Percentiles rank a stretch among this genome's conserved stretches.
Evolutionary conservation across 2,888 invertebrate species (phyloP).

Genomic region (Scaptomyza caliginosa): DNA sequence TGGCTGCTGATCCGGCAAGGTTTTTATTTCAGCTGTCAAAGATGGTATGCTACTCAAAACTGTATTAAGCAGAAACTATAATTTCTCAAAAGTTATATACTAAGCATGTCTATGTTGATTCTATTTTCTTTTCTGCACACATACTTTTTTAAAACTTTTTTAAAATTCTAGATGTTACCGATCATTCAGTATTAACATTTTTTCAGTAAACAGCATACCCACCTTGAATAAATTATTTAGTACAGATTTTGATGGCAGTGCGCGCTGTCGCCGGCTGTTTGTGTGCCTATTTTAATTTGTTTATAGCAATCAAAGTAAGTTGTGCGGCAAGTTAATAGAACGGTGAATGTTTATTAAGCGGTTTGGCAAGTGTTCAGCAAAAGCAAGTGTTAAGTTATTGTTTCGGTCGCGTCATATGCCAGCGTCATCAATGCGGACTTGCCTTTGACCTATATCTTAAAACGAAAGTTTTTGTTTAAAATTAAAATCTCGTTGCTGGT

Average conservation of each 20-base stretch:
- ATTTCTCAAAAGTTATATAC: not conserved
- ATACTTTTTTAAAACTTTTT: not conserved
- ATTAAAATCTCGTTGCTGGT: not conserved
- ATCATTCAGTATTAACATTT: not conserved
- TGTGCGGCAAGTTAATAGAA: not conserved
- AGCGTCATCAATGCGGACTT: conserved; percentile 31
- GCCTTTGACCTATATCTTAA: conserved; percentile 13
- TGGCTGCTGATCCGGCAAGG: conserved; percentile 10
- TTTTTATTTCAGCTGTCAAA: conserved; percentile 24
- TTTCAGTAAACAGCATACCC: conserved; percentile 26
- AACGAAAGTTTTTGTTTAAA: not conserved
- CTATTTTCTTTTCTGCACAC: not conserved
- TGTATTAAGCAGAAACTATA: not conserved
- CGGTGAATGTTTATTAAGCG: not conserved
- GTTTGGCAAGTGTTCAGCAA: not conserved
- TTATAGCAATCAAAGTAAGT: conserved; percentile 23
- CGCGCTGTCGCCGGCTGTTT: conserved; percentile 28
- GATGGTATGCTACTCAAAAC: conserved; percentile 16
- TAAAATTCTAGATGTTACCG: not conserved
- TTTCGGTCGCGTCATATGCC: conserved; percentile 10
- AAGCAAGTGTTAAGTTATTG: not conserved
- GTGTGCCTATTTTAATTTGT: conserved; percentile 14
- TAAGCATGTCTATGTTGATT: not conserved
- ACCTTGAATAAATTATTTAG: not conserved
- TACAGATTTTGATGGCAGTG: conserved; percentile 12